Base-by-base conservation (phyloP, 2,797 vertebrate genomes). In the Gallinago stenura region DNA sequence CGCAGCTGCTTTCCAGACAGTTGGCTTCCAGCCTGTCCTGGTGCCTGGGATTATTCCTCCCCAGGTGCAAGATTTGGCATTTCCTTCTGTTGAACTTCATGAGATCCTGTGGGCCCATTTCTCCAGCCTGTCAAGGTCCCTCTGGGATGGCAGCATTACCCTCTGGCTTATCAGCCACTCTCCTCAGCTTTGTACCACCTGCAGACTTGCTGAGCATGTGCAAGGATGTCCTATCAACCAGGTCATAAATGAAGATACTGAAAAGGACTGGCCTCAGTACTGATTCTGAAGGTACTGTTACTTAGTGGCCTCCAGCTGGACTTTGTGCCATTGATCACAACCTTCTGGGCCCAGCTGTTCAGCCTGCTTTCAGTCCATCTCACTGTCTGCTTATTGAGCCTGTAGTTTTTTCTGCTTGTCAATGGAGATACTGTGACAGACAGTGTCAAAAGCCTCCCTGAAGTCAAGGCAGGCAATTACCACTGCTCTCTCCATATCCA, bases 111-210 rank as follows among this genome's bases (percentile, higher is more conserved):
- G 3, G 20, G 22, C 22, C 25, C 8, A 0, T 28, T 75, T 85
- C 30, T 82, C 28, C n/a, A 64, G 37, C 28, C 33, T 78, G 12
- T 45, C 0, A 0, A 6, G 28, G 31, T 58, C 17, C 35, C 8
- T 5, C 30, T 57, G 71, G 71, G 26, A 25, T 70, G 24, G 22
- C 51, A 41, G 20, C 41, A 28, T 12, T 25, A 26, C 10, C 22
- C 13, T 33, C 11, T 54, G 48, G 57, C 7, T 1, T 48, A 33
- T n/a, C 48, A 69, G 56, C 37, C 10, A 5, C 19, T 60, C 30
- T 10, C 62, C 58, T 60, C 48, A 31, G 46, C 25, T 61, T 43
- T 65, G 10, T 61, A 14, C 41, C 17, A 18, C 26, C 30, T 39
- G 37, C 56, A 48, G 3, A 45, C 37, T 26, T 57, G 39, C n/a